Conservation (phyloP, 1,140 invertebrate genomes). For the Rhagoletis pomonella region DNA sequence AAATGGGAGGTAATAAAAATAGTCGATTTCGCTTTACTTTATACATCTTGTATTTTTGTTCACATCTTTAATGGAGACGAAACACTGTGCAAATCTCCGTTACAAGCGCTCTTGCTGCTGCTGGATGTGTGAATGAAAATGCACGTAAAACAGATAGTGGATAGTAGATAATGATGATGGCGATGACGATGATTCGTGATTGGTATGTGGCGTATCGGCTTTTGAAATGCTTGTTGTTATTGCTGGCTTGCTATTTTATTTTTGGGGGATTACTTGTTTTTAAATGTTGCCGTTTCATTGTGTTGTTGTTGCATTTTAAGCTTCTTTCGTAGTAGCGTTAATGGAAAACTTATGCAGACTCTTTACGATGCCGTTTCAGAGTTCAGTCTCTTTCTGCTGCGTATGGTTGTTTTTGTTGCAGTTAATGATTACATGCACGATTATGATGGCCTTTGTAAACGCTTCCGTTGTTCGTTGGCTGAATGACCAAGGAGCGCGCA, state of each 20-base stretch:
- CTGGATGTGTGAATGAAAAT: background rate
- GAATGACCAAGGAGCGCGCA: background rate
- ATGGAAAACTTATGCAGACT: slow-evolving; percentile 31
- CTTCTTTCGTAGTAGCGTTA: background rate
- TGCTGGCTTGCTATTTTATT: background rate
- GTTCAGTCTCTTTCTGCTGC: background rate
- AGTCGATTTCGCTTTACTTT: too few relatives aligned
- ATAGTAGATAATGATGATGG: too few relatives aligned
- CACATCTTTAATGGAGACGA: too few relatives aligned
- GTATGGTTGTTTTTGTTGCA: slow-evolving; percentile 19
- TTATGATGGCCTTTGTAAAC: slow-evolving; percentile 15
- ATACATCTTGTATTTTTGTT: too few relatives aligned
- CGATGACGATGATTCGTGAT: slow-evolving; percentile 12
- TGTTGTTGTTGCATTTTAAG: too few relatives aligned
- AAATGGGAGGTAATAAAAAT: too few relatives aligned
- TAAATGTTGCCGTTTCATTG: slow-evolving; percentile 11
- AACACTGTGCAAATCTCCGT: too few relatives aligned
- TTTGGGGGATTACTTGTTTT: background rate
- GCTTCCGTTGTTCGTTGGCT: background rate
- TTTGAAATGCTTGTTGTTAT: slow-evolving; percentile 31
- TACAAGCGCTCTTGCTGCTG: slow-evolving; percentile 16
- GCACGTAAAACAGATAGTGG: background rate
- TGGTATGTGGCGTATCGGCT: slow-evolving; percentile 41
- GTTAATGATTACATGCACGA: slow-evolving; percentile 4
- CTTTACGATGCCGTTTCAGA: background rate